A percentile compares a stretch with the other conserved stretches of the same genome.
Conservation (phyloP, 2,797 vertebrate species). For the Enteromius paludinosus region DNA sequence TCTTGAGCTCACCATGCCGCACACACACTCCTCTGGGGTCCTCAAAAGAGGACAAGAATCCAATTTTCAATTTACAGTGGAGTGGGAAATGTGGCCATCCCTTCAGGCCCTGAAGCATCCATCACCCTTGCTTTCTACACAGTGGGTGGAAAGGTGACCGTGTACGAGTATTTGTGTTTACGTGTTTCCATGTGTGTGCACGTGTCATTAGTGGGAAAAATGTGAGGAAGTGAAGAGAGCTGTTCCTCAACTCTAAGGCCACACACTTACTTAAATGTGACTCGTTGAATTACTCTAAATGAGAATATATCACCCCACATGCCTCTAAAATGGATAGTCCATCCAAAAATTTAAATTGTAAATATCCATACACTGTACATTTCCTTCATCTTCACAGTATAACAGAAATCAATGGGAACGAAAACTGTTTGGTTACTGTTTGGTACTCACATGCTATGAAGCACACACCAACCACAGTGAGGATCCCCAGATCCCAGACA, state of each 20-base stretch:
- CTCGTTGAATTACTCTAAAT: background rate
- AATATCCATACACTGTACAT: background rate
- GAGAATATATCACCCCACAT: background rate
- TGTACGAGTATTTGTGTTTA: slow-evolving; percentile 13
- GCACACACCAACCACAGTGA: slow-evolving; percentile 98
- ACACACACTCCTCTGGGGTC: slow-evolving; percentile 64
- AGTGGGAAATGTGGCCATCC: slow-evolving; percentile 78
- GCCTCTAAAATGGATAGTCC: background rate
- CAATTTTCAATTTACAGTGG: slow-evolving; percentile 80
- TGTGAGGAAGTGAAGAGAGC: background rate
- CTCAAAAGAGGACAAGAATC: slow-evolving; percentile 72
- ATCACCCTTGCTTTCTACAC: slow-evolving; percentile 37
- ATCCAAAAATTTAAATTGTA: background rate
- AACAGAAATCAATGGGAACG: background rate
- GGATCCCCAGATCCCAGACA: slow-evolving; percentile 94
- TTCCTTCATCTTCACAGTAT: background rate
- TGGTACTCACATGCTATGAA: slow-evolving; percentile 93
- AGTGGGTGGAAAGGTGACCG: slow-evolving; percentile 18
- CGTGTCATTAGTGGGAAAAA: slow-evolving; percentile 12
- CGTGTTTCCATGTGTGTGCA: background rate
- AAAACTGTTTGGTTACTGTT: background rate
- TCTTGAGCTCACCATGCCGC: slow-evolving; percentile 9
- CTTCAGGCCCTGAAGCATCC: slow-evolving; percentile 57
- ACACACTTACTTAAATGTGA: slow-evolving; percentile 10
- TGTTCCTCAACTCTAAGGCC: background rate